These are phyloP conservation scores for Uropsilus gracilis DNA, from an alignment of 2,113 vertebrate genomes.

Conservation along the genomic window DNA sequence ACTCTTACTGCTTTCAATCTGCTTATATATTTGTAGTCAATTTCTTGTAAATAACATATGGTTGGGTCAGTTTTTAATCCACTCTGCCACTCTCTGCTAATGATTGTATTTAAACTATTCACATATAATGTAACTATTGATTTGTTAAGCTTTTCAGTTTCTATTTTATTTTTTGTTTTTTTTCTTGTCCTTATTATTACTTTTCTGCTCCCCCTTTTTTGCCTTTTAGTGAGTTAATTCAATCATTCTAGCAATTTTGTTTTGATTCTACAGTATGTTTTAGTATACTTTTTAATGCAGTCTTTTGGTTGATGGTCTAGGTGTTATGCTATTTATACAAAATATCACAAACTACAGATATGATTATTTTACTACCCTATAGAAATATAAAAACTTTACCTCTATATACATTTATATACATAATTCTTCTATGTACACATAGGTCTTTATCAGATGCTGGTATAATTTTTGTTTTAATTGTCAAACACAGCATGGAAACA, in stretches of 20 bases:
- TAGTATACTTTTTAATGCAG: neutral
- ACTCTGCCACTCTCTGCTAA: neutral
- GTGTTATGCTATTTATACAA: neutral
- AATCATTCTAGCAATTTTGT: neutral
- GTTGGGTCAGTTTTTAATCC: neutral
- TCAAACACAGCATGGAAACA: neutral
- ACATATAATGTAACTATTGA: neutral
- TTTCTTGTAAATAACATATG: neutral
- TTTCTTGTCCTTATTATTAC: neutral
- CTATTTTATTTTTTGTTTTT: slow-evolving; percentile 27
- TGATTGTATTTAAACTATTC: neutral
- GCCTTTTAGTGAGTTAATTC: neutral
- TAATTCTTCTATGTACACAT: neutral
- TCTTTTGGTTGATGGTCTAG: neutral
- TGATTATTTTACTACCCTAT: neutral
- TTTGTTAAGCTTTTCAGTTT: neutral
- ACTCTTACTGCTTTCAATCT: neutral
- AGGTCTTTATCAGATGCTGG: neutral
- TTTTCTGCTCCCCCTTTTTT: neutral
- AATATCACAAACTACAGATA: neutral
- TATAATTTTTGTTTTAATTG: slow-evolving; percentile 13
- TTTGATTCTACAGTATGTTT: neutral
- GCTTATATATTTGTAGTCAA: neutral
- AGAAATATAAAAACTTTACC: neutral
- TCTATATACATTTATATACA: neutral